phyloP scores from a whole-genome alignment of 2,888 invertebrate species.

The Dioctria linearis region DNA sequence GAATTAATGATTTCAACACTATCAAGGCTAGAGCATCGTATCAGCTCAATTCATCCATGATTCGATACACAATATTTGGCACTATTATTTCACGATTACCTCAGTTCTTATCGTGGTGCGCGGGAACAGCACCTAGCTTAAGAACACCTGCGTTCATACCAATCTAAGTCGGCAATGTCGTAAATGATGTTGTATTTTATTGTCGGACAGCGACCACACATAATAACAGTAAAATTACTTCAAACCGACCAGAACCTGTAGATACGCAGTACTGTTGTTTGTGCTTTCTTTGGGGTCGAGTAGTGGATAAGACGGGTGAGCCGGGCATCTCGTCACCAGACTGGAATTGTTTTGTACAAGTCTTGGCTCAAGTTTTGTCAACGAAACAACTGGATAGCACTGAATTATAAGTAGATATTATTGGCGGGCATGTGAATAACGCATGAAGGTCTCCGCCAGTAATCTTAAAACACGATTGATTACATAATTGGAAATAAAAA shows the following conservation, averaged over 20 bases:
- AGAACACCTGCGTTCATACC: not conserved
- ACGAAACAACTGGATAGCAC: constrained; percentile 7
- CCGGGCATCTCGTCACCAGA: not conserved
- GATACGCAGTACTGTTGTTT: not conserved
- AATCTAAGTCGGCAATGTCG: not conserved
- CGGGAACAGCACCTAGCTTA: not conserved
- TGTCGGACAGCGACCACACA: not conserved
- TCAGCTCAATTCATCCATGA: not conserved
- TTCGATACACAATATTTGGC: too few relatives aligned
- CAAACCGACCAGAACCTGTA: constrained; percentile 26
- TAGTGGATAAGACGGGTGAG: not conserved
- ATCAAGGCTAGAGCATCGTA: not conserved
- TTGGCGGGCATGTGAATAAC: constrained; percentile 1
- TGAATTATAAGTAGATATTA: constrained; percentile 15
- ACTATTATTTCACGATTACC: too few relatives aligned
- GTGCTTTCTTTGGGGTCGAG: constrained; percentile 26
- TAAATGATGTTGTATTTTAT: not conserved
- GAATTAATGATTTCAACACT: not conserved
- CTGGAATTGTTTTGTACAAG: not conserved
- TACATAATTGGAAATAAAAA: constrained; percentile 15
- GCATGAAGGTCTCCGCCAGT: not conserved
- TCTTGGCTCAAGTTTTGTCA: constrained; percentile 30
- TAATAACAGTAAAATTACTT: constrained; percentile 28
- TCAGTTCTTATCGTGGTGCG: too few relatives aligned
- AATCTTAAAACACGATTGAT: constrained; percentile 7